Percentiles rank a stretch among this genome's conserved stretches.
These are phyloP conservation scores for Nematostella vectensis DNA, from an alignment of 92 coral and sea anemone genomes.

Conservation along the genomic window DNA sequence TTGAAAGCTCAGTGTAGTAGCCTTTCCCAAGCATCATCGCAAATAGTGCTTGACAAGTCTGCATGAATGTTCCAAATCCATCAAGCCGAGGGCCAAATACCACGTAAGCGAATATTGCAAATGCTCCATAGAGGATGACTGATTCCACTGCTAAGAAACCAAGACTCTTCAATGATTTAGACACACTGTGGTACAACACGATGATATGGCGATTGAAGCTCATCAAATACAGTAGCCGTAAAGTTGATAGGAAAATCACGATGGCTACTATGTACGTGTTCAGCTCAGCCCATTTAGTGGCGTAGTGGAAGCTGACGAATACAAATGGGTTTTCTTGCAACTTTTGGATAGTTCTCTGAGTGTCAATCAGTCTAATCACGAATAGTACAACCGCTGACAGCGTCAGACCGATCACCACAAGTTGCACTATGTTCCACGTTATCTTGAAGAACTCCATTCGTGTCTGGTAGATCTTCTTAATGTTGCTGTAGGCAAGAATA, in stretches of 20 bases:
- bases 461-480: constrained; percentile 20
- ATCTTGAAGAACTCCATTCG: constrained; percentile 15
- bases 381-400: constrained; percentile 20
- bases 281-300: constrained; percentile 25
- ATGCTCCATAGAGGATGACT: constrained; percentile 15
- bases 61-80: constrained; percentile 22
- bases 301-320: constrained; percentile 25
- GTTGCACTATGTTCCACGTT: constrained; percentile 28
- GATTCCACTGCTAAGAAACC: constrained; percentile 22
- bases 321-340: constrained; percentile 28
- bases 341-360: constrained; percentile 17
- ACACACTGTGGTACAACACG: constrained; percentile 10
- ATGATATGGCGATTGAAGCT: constrained; percentile 27
- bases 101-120: constrained; percentile 20
- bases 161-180: constrained; percentile 10
- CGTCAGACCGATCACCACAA: constrained; percentile 20
- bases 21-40: constrained; percentile 27
- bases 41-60: constrained; percentile 14
- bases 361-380: constrained; percentile 14
- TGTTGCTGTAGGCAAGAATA: constrained; percentile 16
- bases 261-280: constrained; percentile 22
- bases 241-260: constrained; percentile 16
- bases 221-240: constrained; percentile 17
- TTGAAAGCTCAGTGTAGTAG: constrained; percentile 19
- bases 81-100: constrained; percentile 16